Base-by-base conservation (phyloP, 2,113 vertebrate genomes). In the Sceloporus undulatus region DNA sequence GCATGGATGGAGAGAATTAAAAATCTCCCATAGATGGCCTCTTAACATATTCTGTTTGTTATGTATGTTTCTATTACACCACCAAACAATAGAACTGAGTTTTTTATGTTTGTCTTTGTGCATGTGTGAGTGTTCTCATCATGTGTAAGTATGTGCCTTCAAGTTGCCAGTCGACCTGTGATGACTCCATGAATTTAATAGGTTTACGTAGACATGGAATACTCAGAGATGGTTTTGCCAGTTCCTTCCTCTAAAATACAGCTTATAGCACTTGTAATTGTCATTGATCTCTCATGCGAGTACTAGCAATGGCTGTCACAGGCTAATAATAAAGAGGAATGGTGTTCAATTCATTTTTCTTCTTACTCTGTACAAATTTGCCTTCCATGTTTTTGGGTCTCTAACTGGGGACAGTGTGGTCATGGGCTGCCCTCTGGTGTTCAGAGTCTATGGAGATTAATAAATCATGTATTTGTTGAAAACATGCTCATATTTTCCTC, bases 401-500 rank as follows among this genome's bases (percentile, higher is more conserved):
- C 19, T 75, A 66, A 54, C 25, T 18, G 7, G 42, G 62, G 34
- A 68, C 48, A 83, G 48, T 70, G 42, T 83, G 42, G 42, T 83
- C n/a, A 9, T n/a, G 74, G 62, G 38, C 62, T 88, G 81, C 87
- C 87, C 81, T 84, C 87, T 88, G 81, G 42, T 88, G 81, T 84
- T 88, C 65, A 84, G 40, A 76, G 38, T 48, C 4, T 38, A 11
- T 27, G 40, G 25, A 81, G 2, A 56, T 88, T 78, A 77, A 88
- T 54, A 84, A 54, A 76, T 42, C 73, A 68, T 21, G 27, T 48
- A 2, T 52, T 77, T 52, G 5, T 6, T 75, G 10, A 13, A 66
- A 54, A 16, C 54, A 19, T 11, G 0, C 5, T 7, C 59, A 14
- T 74, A 56, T 10, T 79, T 16, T 4, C 54, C 27, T 29, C 13